Evolutionary conservation across 64 coral and sea anemone species (phyloP), one percentile per base, ranked within the genome.

Genomic region (Montipora sp.): DNA sequence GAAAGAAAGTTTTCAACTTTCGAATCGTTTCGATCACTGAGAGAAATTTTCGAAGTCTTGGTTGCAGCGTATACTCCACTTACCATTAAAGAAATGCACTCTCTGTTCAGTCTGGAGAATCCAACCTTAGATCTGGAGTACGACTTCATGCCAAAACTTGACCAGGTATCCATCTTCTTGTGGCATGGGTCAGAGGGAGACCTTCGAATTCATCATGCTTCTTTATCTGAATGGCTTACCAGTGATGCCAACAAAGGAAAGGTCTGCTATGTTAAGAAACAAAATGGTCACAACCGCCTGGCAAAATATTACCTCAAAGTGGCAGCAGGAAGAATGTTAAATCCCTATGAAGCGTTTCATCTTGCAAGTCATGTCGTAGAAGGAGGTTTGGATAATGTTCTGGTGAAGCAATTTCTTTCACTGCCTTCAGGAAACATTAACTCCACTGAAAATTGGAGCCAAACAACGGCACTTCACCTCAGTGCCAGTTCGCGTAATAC

Each of bases 181-280:
- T 76, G 89, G 51, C 72, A 81, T 78, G 71, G 63, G 70, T 78
- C 81, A 69, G 72, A 63, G 48, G 88, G 88, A 14, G 83, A 81
- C 16, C 59, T 97, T 18, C 86, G 77, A 47, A 59, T 97, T 47
- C 90, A 93, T 47, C 95, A 97, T 51, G 81, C 73, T 16, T 97
- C 95, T 22, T 75, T 97, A 48, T 74, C 88, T 18, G 89, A 94
- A 53, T 97, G 95, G 95, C 76, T 97, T 5, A 97, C 95, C 14
- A 97, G 89, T 53, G 81, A 88, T 20, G 73, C 51, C 2, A 97
- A 91, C 61, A 81, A 80, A 80, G 95, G 92, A 14, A 90, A 79
- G 48, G 21, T 43, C 9, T 97, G 57, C 50, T 97, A 83, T 15
- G 78, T 94, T 1, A 87, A 97, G 76, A 77, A 65, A 60, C 44